Conservation (phyloP, 2,797 vertebrate species). For the Tachyglossus aculeatus region DNA sequence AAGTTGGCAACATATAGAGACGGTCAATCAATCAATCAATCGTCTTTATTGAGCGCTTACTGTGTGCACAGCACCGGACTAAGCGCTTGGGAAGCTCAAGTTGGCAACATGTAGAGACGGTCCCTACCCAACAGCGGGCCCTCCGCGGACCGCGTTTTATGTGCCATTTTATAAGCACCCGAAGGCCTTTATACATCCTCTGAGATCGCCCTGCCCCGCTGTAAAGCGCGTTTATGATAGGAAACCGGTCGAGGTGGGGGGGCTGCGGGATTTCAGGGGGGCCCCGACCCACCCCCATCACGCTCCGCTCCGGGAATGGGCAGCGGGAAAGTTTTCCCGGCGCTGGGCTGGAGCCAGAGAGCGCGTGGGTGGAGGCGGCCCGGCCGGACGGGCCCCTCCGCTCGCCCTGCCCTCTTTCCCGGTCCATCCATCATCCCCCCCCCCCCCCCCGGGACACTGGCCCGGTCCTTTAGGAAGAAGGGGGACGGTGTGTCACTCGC, state of each 20-base stretch:
- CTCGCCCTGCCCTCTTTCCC: constrained; percentile 47
- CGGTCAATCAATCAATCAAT: too few relatives aligned
- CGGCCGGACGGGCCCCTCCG: too few relatives aligned
- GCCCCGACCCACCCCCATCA: too few relatives aligned
- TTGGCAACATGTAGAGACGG: too few relatives aligned
- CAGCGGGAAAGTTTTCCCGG: constrained; percentile 41
- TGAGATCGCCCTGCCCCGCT: constrained; percentile 92
- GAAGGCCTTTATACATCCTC: constrained; percentile 96
- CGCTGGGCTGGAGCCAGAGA: constrained; percentile 70
- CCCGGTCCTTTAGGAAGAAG: constrained; percentile 42
- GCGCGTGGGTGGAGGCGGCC: neutral
- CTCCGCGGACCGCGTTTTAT: constrained; percentile 85
- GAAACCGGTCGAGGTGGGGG: constrained; percentile 83
- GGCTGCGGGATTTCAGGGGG: constrained; percentile 21
- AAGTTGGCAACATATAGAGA: too few relatives aligned
- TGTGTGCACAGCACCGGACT: too few relatives aligned
- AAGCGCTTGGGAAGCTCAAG: too few relatives aligned
- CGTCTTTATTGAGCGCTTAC: too few relatives aligned
- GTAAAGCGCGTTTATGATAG: constrained; percentile 97
- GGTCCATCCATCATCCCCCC: constrained; percentile 61
- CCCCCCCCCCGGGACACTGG: constrained; percentile 50
- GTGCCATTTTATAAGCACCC: constrained; percentile 96
- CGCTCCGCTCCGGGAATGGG: constrained; percentile 24
- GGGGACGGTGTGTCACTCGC: constrained; percentile 43
- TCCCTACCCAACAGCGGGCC: too few relatives aligned